Base-by-base conservation (phyloP, 2,113 vertebrate species). In the Carassius auratus region DNA sequence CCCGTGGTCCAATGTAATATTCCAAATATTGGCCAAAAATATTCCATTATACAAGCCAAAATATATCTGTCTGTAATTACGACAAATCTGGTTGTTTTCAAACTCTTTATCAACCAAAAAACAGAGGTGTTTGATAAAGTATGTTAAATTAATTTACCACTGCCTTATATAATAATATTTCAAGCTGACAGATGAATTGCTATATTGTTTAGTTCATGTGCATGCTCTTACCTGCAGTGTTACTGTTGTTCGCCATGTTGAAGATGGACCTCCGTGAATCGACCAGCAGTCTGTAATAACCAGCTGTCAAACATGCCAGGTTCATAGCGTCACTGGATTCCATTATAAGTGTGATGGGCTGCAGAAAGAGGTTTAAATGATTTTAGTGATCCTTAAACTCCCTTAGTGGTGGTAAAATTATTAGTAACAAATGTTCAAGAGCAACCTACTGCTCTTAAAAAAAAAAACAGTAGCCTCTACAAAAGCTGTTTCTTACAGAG, bases 241-340 rank as follows among this genome's bases (percentile, higher is more conserved):
- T 95, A 89, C 94, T 97, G 95, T 96, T 97, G 95, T 97, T 97
- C 90, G 96, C 95, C 96, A 99, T 96, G 83, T 98, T 99, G 94
- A 99, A 99, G 94, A 99, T 99, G 0, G 98, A 98, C 76, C 98
- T 96, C 45, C 97, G 95, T 75, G 98, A 99, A 92, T 99, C 98
- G 86, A 99, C 98, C 84, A 99, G 95, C 69, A 99, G 91, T 89
- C 97, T 94, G 90, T 99, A 99, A 91, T 99, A 99, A 61, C 98
- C 98, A 87, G 98, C 98, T 59, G 98, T 99, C 90, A 99, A 93
- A 91, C 98, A 99, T 85, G 98, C 98, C 92, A 99, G 94, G 93
- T 99, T 99, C 97, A 99, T 99, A 84, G 98, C 98, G 82, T 99
- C 98, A 30, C 96, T 96, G 57, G 97, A 96, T 91, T 99, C 97